Conservation (phyloP, 2,888 invertebrate genomes). For the Nudaria mundana region DNA sequence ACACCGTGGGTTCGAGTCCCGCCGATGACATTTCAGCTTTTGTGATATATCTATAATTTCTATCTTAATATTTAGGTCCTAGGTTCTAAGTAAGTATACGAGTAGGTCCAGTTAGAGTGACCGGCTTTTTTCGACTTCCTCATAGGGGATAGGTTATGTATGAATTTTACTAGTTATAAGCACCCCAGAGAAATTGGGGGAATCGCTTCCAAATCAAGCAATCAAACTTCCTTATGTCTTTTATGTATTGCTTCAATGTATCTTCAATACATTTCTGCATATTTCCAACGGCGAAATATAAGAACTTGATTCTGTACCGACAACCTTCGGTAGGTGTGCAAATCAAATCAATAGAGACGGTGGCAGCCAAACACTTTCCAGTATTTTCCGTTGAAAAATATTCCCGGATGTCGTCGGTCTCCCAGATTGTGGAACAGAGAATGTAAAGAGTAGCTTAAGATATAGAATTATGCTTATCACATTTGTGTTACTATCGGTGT, state of each 20-base stretch:
- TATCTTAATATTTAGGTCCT: no score
- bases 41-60: no score
- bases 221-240: background rate
- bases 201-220: no score
- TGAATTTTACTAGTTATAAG: no score
- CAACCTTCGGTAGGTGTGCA: conserved; percentile 40
- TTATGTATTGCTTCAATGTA: background rate
- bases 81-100: no score
- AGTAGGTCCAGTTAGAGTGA: no score
- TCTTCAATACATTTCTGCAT: conserved; percentile 19
- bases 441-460: conserved; percentile 11
- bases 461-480: background rate
- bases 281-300: conserved; percentile 22
- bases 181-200: background rate
- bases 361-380: conserved; percentile 58
- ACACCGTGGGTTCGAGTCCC: no score
- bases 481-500: no score
- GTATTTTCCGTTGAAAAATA: conserved; percentile 53
- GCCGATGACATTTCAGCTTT: no score
- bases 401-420: conserved; percentile 34
- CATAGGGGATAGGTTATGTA: no score
- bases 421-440: conserved; percentile 28
- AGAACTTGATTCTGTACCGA: conserved; percentile 39
- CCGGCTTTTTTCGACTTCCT: no score
- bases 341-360: conserved; percentile 63